phyloP scores from a whole-genome alignment of 1,140 invertebrate species.

The Colletes gigas region DNA sequence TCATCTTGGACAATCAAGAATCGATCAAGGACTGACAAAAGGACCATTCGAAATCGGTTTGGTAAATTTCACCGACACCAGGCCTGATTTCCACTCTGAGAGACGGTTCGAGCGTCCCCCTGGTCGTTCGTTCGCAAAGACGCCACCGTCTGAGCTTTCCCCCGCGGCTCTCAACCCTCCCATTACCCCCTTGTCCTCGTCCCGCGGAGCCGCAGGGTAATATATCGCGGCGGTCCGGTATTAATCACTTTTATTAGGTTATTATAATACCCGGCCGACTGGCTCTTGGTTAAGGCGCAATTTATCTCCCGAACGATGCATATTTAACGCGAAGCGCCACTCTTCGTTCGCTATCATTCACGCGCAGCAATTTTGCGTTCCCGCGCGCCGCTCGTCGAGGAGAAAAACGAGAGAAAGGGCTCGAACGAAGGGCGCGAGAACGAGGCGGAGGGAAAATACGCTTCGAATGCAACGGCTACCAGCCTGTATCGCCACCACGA shows the following conservation, averaged over 20 bases:
- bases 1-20: background rate
- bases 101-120: background rate
- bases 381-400: background rate
- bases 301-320: conserved; percentile 73
- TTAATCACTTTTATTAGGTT: conserved; percentile 78
- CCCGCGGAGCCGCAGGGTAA: conserved; percentile 55
- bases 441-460: conserved; percentile 3
- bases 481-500: conserved; percentile 55
- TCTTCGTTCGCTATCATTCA: conserved; percentile 69
- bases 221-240: conserved; percentile 67
- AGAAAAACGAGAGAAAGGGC: conserved; percentile 6
- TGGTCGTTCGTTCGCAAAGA: conserved; percentile 36
- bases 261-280: conserved; percentile 73
- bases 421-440: conserved; percentile 4
- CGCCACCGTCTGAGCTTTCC: conserved; percentile 36
- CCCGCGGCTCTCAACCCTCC: conserved; percentile 10
- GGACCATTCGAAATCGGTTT: conserved; percentile 29
- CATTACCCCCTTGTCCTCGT: conserved; percentile 17
- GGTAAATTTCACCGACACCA: conserved; percentile 35
- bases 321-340: conserved; percentile 72
- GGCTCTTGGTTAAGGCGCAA: conserved; percentile 73
- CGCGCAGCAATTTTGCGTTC: conserved; percentile 60
- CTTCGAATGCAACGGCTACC: conserved; percentile 26
- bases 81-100: background rate
- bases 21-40: conserved; percentile 22